phyloP scores from a whole-genome alignment of 2,888 invertebrate species.

The Acronicta alni region DNA sequence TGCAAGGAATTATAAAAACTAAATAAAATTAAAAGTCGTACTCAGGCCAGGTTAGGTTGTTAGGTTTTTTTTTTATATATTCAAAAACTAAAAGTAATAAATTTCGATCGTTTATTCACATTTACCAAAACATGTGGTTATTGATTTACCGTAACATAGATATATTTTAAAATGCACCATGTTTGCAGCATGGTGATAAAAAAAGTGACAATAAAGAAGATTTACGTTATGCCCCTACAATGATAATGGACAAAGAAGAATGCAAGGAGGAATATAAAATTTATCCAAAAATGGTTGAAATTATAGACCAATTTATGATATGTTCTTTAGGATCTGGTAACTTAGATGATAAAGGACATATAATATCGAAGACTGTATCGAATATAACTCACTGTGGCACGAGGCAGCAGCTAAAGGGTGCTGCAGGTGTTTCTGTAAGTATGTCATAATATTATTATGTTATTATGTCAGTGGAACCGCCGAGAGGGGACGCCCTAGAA shows the following conservation, averaged over 20 bases:
- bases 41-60: too few relatives aligned
- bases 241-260: conserved; percentile 48
- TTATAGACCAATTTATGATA: conserved; percentile 67
- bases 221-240: conserved; percentile 51
- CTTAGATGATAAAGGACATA: conserved; percentile 40
- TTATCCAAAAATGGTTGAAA: conserved; percentile 29
- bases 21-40: too few relatives aligned
- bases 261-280: conserved; percentile 55
- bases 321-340: conserved; percentile 56
- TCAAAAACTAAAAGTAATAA: too few relatives aligned
- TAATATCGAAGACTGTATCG: conserved; percentile 12
- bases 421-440: conserved; percentile 18
- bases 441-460: too few relatives aligned
- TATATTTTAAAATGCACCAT: background rate
- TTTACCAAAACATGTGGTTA: too few relatives aligned
- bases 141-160: too few relatives aligned
- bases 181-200: conserved; percentile 50
- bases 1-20: too few relatives aligned
- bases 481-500: too few relatives aligned
- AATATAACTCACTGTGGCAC: conserved; percentile 12
- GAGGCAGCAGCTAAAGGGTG: background rate
- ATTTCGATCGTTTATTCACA: too few relatives aligned
- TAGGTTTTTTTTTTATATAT: too few relatives aligned
- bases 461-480: too few relatives aligned
- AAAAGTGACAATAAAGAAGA: conserved; percentile 51